Evolutionary conservation across 2,888 invertebrate species (phyloP).

Genomic region (Lasiommata megera): DNA sequence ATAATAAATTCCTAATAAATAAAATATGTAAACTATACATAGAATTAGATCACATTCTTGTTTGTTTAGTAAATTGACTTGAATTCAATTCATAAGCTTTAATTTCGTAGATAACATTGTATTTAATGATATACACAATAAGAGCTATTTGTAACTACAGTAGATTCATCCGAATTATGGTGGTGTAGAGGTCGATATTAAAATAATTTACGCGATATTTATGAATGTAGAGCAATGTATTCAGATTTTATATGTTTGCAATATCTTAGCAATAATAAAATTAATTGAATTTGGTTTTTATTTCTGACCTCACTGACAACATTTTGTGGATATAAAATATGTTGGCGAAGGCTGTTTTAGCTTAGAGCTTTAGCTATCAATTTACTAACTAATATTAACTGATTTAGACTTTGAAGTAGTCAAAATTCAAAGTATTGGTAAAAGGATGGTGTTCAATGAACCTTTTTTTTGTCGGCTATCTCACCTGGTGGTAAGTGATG

Average conservation of each 20-base stretch:
- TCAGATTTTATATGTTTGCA: neutral
- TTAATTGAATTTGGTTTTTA: neutral
- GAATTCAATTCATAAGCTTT: constrained; percentile 18
- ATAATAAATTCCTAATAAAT: constrained; percentile 33
- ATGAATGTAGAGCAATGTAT: neutral
- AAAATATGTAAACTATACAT: constrained; percentile 23
- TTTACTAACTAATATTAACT: too few relatives aligned
- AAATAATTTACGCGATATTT: neutral
- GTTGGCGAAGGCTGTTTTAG: too few relatives aligned
- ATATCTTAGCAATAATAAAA: neutral
- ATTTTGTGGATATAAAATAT: too few relatives aligned
- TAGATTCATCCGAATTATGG: too few relatives aligned
- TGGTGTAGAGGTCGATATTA: neutral
- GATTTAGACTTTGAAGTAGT: too few relatives aligned
- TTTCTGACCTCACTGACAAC: neutral
- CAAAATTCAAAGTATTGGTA: too few relatives aligned
- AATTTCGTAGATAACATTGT: neutral
- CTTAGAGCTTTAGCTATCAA: too few relatives aligned
- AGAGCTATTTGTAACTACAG: too few relatives aligned
- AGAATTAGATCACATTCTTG: constrained; percentile 32
- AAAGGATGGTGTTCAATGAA: too few relatives aligned
- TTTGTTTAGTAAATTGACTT: constrained; percentile 33
- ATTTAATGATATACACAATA: constrained; percentile 7
- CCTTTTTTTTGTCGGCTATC: too few relatives aligned
- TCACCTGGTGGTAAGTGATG: too few relatives aligned